Evolutionary conservation across 2,888 invertebrate genomes (phyloP).

Genomic region (Eupithecia centaureata): DNA sequence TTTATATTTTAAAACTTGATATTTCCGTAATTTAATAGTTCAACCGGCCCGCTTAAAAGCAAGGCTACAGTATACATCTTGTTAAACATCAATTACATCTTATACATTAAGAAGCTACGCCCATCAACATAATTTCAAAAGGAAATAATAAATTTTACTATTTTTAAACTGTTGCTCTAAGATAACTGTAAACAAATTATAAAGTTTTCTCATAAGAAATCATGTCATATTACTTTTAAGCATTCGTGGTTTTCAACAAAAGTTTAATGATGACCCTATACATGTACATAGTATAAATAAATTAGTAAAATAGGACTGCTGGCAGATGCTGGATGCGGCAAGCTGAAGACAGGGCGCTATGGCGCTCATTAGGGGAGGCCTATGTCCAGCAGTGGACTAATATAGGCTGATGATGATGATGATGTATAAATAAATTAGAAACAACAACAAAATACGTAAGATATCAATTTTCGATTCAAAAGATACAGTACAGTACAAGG

Average conservation of each 20-base stretch:
- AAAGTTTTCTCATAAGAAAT: neutral
- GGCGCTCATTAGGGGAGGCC: too few species aligned
- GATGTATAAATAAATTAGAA: neutral
- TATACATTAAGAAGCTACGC: conserved; percentile 58
- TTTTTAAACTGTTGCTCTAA: neutral
- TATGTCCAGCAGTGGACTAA: too few species aligned
- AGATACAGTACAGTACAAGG: too few species aligned
- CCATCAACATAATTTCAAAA: conserved; percentile 68
- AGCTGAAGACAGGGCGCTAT: too few species aligned
- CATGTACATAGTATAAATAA: too few species aligned
- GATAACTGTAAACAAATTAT: neutral
- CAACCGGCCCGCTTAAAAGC: conserved; percentile 13
- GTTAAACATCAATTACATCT: conserved; percentile 46
- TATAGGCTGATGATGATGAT: too few species aligned
- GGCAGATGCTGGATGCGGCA: too few species aligned
- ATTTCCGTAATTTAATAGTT: conserved; percentile 19
- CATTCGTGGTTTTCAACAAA: too few species aligned
- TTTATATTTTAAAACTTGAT: conserved; percentile 5
- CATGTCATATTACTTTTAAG: too few species aligned
- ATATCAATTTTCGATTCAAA: neutral
- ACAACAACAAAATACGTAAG: neutral
- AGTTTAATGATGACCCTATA: too few species aligned
- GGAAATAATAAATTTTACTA: conserved; percentile 46
- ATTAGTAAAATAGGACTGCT: too few species aligned
- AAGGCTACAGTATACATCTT: conserved; percentile 33